These are phyloP conservation scores for Cheilinus undulatus DNA, from an alignment of 2,113 vertebrate species.

Conservation along the genomic window DNA sequence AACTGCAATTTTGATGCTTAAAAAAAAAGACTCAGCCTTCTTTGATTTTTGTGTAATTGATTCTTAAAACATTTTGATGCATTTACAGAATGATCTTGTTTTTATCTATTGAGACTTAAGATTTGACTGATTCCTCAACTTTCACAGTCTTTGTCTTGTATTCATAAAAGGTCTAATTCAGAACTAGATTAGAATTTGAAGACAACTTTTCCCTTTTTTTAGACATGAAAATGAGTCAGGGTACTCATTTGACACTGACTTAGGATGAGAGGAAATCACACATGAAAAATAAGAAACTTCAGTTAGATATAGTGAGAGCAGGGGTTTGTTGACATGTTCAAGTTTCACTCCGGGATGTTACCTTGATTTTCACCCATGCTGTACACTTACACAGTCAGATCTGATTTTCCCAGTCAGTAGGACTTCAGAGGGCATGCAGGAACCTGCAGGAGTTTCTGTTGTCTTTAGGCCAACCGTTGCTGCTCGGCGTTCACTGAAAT, in stretches of 20 bases:
- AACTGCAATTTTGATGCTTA: too few species aligned
- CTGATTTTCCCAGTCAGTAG: constrained; percentile 40
- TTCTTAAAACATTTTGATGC: too few species aligned
- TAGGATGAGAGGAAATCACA: not conserved
- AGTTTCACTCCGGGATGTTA: constrained; percentile 20
- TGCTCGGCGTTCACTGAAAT: constrained; percentile 54
- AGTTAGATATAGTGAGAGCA: not conserved
- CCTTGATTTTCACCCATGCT: constrained; percentile 24
- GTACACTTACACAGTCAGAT: constrained; percentile 18
- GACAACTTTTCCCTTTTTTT: not conserved
- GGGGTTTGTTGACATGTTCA: not conserved
- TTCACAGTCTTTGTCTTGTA: not conserved
- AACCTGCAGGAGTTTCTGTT: constrained; percentile 85
- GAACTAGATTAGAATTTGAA: not conserved
- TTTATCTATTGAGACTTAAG: not conserved
- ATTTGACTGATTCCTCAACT: too few species aligned
- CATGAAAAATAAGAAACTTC: not conserved
- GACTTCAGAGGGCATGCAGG: constrained; percentile 73
- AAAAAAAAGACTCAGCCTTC: too few species aligned
- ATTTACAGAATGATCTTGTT: too few species aligned
- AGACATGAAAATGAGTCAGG: not conserved
- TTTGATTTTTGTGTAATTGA: too few species aligned
- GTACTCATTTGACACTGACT: not conserved
- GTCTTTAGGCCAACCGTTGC: constrained; percentile 78
- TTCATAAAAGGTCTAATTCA: not conserved